Conservation (phyloP, 2,113 vertebrate genomes). For the Halichoerus grypus region DNA sequence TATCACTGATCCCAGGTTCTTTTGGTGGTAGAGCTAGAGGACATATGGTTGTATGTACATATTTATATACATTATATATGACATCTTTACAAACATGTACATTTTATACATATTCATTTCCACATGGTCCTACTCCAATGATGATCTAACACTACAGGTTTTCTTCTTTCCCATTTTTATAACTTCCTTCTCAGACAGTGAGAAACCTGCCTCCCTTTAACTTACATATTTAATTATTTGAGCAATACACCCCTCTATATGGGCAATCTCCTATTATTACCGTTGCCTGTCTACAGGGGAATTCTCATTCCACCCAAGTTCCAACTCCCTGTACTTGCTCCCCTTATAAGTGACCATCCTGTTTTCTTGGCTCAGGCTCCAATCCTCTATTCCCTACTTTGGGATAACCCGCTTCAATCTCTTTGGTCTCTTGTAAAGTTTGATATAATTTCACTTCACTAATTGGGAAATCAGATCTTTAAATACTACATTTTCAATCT, state of each 20-base stretch:
- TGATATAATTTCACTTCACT: background rate
- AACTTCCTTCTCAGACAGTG: background rate
- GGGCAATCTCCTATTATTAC: background rate
- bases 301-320: fast-evolving
- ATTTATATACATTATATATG: background rate
- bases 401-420: background rate
- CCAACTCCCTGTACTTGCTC: fast-evolving
- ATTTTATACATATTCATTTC: background rate
- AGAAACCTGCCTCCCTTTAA: background rate
- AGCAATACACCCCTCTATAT: background rate
- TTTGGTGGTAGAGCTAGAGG: background rate
- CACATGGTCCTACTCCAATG: background rate
- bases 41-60: too few relatives aligned
- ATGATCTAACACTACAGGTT: background rate
- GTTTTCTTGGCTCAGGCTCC: background rate
- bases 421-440: background rate
- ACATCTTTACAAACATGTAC: background rate
- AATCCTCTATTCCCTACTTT: background rate
- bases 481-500: background rate
- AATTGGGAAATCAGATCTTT: background rate
- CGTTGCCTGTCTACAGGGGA: fast-evolving
- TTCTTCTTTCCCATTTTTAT: background rate
- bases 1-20: background rate
- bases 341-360: fast-evolving
- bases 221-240: background rate